Base-by-base conservation (phyloP, 2,888 invertebrate species). In the Tetanocera ferruginea region DNA sequence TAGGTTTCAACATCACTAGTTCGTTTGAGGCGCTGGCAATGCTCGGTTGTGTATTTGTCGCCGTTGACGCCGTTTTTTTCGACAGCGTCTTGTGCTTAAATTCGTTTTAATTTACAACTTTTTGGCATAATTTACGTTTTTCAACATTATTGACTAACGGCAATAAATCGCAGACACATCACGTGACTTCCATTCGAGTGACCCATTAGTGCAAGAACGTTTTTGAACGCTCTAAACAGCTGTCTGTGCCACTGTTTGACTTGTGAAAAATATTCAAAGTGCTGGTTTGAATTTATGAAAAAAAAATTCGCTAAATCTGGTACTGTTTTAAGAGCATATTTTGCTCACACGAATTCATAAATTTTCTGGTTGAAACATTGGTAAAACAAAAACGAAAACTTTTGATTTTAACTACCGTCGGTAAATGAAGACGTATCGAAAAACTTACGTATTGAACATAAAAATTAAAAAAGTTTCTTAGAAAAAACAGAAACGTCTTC, bases 1-100 rank as follows among this genome's bases (percentile, higher is more conserved):
- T 76, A 78, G 74, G 78, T 75, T 64, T 70, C 78, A 76, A 78
- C 75, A 72, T 78, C 76, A 76, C 66, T 80, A 83, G 83, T 83
- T 81, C 80, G 80, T 80, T 79, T 77, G 79, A 78, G 79, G 76
- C 83, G 79, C 80, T 80, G 77, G 78, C 76, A 72, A 78, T 80
- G 80, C 72, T 79, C 80, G 83, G 83, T 83, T 80, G 80, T 80
- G 66, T 67, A 57, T 64, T 71, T 74, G 73, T 60, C 57, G 55
- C 72, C 43, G 23, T 25, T 11, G 43, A 17, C 60, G 60, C 34
- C 52, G 69, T 76, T 43, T 37, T 31, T 0, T 49, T 70, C 49
- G 28, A 28, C 31, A 34, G 17, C 17, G 34, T 66, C n/a, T 66
- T 66, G 25, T 23, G 17, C 31, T 0, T n/a, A 37, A 66, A 31